phyloP scores from a whole-genome alignment of 2,113 vertebrate species.

The Uropsilus gracilis region DNA sequence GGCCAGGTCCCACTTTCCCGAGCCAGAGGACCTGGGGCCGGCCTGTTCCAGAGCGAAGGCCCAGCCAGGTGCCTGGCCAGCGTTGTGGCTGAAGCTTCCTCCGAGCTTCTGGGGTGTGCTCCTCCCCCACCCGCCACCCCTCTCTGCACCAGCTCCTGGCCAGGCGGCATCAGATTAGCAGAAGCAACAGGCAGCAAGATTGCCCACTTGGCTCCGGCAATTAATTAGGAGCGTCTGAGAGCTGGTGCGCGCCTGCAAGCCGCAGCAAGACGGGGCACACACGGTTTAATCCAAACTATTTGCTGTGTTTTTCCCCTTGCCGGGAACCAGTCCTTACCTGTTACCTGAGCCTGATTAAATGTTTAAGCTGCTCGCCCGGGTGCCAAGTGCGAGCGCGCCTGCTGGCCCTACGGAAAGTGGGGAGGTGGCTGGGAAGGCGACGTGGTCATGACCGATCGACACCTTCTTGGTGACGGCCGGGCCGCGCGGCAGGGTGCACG shows the following conservation, averaged over 20 bases:
- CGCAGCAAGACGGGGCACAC: conserved; percentile 69
- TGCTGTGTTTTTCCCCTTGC: conserved; percentile 74
- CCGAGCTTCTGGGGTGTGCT: background rate
- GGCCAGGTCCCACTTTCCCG: background rate
- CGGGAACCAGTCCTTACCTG: conserved; percentile 80
- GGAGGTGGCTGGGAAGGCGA: background rate
- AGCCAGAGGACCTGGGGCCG: background rate
- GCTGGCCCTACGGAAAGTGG: background rate
- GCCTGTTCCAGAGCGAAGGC: background rate
- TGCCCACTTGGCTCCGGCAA: conserved; percentile 76
- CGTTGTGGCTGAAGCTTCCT: background rate
- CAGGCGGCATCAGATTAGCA: conserved; percentile 72
- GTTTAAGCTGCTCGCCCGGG: background rate
- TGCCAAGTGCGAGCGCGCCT: conserved; percentile 49
- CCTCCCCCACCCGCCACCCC: background rate
- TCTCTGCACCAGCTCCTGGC: background rate
- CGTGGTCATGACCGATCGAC: background rate
- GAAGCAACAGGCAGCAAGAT: conserved; percentile 26
- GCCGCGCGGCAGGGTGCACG: background rate
- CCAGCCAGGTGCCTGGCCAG: background rate
- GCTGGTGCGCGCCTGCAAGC: conserved; percentile 69
- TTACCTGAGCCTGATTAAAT: conserved; percentile 70
- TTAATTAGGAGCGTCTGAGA: conserved; percentile 77
- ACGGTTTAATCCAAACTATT: conserved; percentile 72
- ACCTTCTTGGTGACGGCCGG: background rate